A percentile compares a stretch with the other conserved stretches of the same genome.
phyloP scores from a whole-genome alignment of 2,888 invertebrate genomes.

The Buathra laborator region DNA sequence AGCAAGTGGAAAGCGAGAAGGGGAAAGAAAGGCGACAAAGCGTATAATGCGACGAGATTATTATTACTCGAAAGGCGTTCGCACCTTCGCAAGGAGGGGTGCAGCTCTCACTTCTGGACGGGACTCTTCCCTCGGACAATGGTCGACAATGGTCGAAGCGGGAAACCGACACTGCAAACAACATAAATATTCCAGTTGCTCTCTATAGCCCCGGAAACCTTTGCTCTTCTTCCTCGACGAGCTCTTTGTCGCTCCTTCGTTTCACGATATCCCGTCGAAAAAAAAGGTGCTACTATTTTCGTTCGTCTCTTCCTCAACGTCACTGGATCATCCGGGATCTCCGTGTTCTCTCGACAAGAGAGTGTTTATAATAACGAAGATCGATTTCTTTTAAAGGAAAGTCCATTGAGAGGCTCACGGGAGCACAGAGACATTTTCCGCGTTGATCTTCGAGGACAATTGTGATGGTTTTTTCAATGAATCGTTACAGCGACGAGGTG shows the following conservation, averaged over 20 bases:
- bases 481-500: not conserved
- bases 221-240: constrained; percentile 38
- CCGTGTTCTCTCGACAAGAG: constrained; percentile 28
- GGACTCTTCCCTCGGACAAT: constrained; percentile 13
- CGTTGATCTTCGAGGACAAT: constrained; percentile 14
- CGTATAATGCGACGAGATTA: constrained; percentile 83
- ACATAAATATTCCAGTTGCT: constrained; percentile 82
- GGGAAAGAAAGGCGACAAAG: constrained; percentile 79
- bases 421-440: not conserved
- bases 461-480: not conserved
- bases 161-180: constrained; percentile 85
- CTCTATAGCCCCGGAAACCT: constrained; percentile 62
- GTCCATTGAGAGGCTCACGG: constrained; percentile 11
- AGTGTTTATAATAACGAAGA: constrained; percentile 48
- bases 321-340: constrained; percentile 17
- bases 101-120: constrained; percentile 57
- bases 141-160: constrained; percentile 82
- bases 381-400: constrained; percentile 50
- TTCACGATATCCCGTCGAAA: not conserved
- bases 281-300: not conserved
- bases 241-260: constrained; percentile 38
- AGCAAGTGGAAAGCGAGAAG: constrained; percentile 59
- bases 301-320: constrained; percentile 17
- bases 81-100: constrained; percentile 82
- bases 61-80: constrained; percentile 83